A percentile compares a stretch with the other conserved stretches of the same genome.
Conservation (phyloP, 2,113 vertebrate genomes). For the Odontesthes bonariensis region DNA sequence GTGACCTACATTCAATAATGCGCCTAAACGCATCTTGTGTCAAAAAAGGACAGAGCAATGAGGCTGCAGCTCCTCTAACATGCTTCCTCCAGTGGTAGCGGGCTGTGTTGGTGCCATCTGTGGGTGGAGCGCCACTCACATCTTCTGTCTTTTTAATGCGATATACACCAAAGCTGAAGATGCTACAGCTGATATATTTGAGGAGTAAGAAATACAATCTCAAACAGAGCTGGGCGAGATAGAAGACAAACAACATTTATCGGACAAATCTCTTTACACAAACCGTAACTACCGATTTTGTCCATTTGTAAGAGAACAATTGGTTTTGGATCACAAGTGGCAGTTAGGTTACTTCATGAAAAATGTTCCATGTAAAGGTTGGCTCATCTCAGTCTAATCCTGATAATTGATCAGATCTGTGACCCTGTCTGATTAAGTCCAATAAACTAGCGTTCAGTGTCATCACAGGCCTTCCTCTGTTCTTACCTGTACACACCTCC, state of each 20-base stretch:
- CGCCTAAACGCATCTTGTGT: not conserved
- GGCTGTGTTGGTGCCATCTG: not conserved
- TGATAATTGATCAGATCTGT: not conserved
- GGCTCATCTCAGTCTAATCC: too few species aligned
- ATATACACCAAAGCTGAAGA: not conserved
- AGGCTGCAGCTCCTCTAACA: not conserved
- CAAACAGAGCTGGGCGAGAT: too few species aligned
- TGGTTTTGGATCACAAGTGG: not conserved
- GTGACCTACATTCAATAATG: conserved; percentile 48
- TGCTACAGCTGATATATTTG: not conserved
- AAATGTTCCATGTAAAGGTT: too few species aligned
- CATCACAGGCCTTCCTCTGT: not conserved
- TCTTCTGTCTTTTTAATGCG: not conserved
- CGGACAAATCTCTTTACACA: too few species aligned
- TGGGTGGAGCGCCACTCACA: not conserved
- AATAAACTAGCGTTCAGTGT: not conserved
- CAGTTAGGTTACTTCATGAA: too few species aligned
- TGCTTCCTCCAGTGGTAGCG: not conserved
- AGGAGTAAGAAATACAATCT: not conserved
- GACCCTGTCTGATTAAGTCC: not conserved
- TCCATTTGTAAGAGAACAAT: too few species aligned
- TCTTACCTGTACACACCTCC: conserved; percentile 1
- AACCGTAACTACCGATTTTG: too few species aligned
- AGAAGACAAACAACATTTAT: too few species aligned
- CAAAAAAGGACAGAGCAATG: not conserved